Base-by-base conservation (phyloP, 2,113 vertebrate species). In the Holacanthus passer region DNA sequence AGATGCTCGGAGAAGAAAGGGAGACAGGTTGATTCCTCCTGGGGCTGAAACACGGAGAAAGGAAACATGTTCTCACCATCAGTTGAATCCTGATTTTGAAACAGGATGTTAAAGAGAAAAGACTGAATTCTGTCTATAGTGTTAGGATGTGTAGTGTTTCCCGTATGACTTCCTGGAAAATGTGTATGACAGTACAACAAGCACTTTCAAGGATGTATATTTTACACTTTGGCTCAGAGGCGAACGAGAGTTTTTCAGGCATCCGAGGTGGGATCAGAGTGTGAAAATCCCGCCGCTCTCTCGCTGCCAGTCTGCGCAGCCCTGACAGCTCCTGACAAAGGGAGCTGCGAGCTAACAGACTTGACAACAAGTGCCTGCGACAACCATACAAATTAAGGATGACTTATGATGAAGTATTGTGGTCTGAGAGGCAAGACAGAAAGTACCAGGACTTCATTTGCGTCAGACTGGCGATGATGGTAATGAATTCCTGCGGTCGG, bases 401-500 rank as follows among this genome's bases (percentile, higher is more conserved):
- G 94, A 93, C 93, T 95, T 93, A 90, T 90, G 93, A 93, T 92
- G 88, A 92, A 94, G 92, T 89, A 91, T 89, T 94, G 93, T 92
- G 92, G 94, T 94, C 92, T 85, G 92, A 93, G 89, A 86, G 84
- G 91, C 81, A 86, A 79, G 88, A 87, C 86, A 85, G 89, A 89
- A 93, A 95, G 92, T 93, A 92, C 87, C 89, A 83, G 92, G 91
- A 94, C 91, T 94, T 93, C 69, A 93, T 94, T 94, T 94, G 95
- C 91, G 91, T 94, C 92, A 91, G 90, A 88, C 81, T 85, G 81
- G 91, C 92, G 88, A 88, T 89, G 94, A 95, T 88, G 85, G 83
- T 94, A 94, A 95, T 95, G 93, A 94, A 94, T 94, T 94, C 91
- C 91, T 94, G 94, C 67, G 91, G 94, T 93, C 81, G 83, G 87